Evolutionary conservation across 2,113 vertebrate genomes (phyloP).

Genomic region (Neolamprologus kungweensis): DNA sequence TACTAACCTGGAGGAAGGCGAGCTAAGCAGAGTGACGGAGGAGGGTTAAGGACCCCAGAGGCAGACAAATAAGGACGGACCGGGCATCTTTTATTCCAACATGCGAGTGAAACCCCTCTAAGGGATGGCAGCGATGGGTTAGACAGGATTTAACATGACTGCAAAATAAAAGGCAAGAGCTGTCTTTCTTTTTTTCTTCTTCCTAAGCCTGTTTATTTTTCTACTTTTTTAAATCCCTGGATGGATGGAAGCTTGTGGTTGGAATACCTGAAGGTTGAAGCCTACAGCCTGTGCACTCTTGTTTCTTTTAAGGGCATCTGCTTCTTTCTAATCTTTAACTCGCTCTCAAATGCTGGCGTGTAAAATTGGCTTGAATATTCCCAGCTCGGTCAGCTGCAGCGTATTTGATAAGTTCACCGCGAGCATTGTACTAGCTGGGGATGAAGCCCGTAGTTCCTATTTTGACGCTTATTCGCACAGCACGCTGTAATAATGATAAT

Average conservation of each 20-base stretch:
- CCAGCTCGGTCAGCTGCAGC: not conserved
- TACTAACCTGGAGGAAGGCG: constrained; percentile 67
- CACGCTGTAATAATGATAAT: not conserved
- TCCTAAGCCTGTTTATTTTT: not conserved
- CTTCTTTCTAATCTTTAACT: not conserved
- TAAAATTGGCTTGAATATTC: not conserved
- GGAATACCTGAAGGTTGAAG: constrained; percentile 33
- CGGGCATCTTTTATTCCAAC: constrained; percentile 41
- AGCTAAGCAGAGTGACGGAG: constrained; percentile 43
- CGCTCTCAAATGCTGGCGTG: constrained; percentile 13
- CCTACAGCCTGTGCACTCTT: not conserved
- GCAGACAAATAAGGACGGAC: constrained; percentile 51
- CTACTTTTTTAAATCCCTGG: not conserved
- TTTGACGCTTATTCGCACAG: constrained; percentile 27
- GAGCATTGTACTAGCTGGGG: not conserved
- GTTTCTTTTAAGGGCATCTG: constrained; percentile 13
- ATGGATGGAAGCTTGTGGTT: constrained; percentile 18
- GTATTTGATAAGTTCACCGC: not conserved
- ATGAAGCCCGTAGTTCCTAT: not conserved
- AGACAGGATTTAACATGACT: constrained; percentile 76
- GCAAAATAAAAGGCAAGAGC: constrained; percentile 77
- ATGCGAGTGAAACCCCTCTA: constrained; percentile 58
- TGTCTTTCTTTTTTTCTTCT: not conserved
- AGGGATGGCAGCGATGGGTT: constrained; percentile 76
- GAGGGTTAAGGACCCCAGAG: constrained; percentile 43